Conservation (phyloP, 2,888 invertebrate species). For the Serrognathus titanus region DNA sequence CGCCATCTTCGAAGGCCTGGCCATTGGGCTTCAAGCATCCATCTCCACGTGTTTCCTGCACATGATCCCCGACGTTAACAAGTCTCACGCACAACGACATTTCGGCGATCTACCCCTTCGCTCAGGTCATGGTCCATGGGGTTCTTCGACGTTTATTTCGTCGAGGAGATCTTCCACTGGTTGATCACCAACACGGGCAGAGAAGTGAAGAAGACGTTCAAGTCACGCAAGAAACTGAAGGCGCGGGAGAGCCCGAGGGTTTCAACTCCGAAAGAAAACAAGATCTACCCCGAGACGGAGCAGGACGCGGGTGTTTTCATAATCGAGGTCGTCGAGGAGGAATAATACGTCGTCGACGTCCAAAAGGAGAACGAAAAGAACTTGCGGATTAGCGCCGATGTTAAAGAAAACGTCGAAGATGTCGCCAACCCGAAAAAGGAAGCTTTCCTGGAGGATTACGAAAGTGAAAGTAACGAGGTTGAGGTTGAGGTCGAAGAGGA, state of each 20-base stretch:
- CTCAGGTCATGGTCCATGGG: conserved; percentile 54
- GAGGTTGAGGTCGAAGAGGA: conserved; percentile 22
- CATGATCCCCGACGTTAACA: conserved; percentile 55
- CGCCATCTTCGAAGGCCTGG: conserved; percentile 55
- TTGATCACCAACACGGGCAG: conserved; percentile 36
- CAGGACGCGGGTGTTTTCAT: conserved; percentile 6
- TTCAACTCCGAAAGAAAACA: conserved; percentile 22
- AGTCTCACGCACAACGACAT: conserved; percentile 38
- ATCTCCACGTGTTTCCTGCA: conserved; percentile 55
- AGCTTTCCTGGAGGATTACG: conserved; percentile 14
- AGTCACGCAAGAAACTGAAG: conserved; percentile 17
- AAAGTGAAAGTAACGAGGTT: conserved; percentile 11
- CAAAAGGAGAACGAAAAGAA: conserved; percentile 30
- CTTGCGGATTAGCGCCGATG: conserved; percentile 4
- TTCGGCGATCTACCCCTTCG: conserved; percentile 45
- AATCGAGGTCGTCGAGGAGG: background rate
- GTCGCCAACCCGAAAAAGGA: too few relatives aligned
- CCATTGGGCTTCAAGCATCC: conserved; percentile 51
- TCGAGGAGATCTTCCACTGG: conserved; percentile 53
- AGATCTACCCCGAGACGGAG: conserved; percentile 15
- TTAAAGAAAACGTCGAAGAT: conserved; percentile 6
- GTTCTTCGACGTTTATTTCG: conserved; percentile 55
- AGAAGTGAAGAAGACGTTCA: conserved; percentile 20
- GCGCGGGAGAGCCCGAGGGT: conserved; percentile 6
- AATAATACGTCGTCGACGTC: conserved; percentile 15